Base-by-base conservation (phyloP, 2,797 vertebrate species). In the Ceyx erithaca region DNA sequence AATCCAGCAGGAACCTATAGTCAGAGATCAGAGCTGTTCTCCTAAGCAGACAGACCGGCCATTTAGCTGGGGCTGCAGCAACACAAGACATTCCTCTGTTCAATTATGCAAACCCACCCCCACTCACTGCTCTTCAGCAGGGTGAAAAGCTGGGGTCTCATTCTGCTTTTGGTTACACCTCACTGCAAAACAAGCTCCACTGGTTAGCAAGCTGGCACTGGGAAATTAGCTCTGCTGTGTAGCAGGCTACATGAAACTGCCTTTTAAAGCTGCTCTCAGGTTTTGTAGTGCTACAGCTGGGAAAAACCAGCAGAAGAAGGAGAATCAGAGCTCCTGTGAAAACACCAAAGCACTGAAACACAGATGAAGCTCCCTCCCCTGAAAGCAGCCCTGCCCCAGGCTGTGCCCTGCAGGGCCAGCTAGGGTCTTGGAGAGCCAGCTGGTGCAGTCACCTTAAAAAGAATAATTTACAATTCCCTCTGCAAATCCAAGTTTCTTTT, bases 1-100 rank as follows among this genome's bases (percentile, higher is more conserved):
- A 93, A 68, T 96, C 95, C 93, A 97, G 92, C 71, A 67, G 84
- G 54, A 97, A 97, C 81, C 83, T 93, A 84, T 33, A 91, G 82
- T 19, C 87, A 75, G 35, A 82, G 87, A 89, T 91, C 70, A 87
- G 91, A 94, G 92, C 64, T 70, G 79, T 91, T 84, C 58, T 83
- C 85, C 89, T 3, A 19, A 92, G 80, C 84, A 88, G 95, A 80
- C 67, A 87, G 48, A 79, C 48, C 82, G 66, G 76, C 63, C 76
- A 6, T 76, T 81, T 59, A 80, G 75, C 91, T 87, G 67, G 67
- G 62, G 43, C 89, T 87, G 55, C 17, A 87, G 83, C 61, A 86
- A 79, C 52, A 89, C 61, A 66, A 83, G 81, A 87, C 90, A 87
- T 91, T 93, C 92, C 89, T 95, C 89, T 66, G 40, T 87, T 92